These are phyloP conservation scores for Galaxias olidus DNA, from an alignment of 2,797 vertebrate genomes.

Conservation along the genomic window DNA sequence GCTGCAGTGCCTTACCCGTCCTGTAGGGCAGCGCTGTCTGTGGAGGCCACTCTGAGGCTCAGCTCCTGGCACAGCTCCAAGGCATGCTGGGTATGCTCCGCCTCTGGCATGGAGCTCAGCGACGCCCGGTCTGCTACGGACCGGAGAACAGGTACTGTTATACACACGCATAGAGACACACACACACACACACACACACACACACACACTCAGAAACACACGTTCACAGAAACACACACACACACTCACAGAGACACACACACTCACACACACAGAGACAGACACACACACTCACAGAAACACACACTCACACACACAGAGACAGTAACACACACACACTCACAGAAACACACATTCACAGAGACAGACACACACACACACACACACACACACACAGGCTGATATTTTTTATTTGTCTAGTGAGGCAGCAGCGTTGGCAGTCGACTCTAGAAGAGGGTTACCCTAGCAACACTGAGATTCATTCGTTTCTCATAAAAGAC, in stretches of 20 bases:
- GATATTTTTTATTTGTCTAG: slow-evolving; percentile 7
- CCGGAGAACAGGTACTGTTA: too few species aligned
- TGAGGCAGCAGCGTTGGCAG: too few species aligned
- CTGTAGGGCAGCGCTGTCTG: slow-evolving; percentile 70
- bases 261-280: not conserved
- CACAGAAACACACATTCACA: not conserved
- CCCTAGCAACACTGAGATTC: too few species aligned
- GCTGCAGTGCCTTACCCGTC: slow-evolving; percentile 67
- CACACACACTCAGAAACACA: not conserved
- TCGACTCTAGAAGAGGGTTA: too few species aligned
- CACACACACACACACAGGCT: not conserved
- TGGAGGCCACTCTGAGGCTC: slow-evolving; percentile 65
- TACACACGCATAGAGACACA: slow-evolving; percentile 1
- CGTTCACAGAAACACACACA: not conserved
- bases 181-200: slow-evolving; percentile 8
- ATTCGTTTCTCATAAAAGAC: too few species aligned
- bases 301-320: not conserved
- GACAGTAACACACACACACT: not conserved
- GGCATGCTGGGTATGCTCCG: slow-evolving; percentile 65
- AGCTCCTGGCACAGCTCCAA: slow-evolving; percentile 70
- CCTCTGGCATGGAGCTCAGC: slow-evolving; percentile 79
- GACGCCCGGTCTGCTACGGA: slow-evolving; percentile 73
- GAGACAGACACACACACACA: not conserved
- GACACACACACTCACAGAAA: not conserved
- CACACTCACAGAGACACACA: not conserved